Percentiles rank a stretch among this genome's conserved stretches.
These are phyloP conservation scores for Hyaena hyaena DNA, from an alignment of 2,113 vertebrate genomes.

Conservation along the genomic window DNA sequence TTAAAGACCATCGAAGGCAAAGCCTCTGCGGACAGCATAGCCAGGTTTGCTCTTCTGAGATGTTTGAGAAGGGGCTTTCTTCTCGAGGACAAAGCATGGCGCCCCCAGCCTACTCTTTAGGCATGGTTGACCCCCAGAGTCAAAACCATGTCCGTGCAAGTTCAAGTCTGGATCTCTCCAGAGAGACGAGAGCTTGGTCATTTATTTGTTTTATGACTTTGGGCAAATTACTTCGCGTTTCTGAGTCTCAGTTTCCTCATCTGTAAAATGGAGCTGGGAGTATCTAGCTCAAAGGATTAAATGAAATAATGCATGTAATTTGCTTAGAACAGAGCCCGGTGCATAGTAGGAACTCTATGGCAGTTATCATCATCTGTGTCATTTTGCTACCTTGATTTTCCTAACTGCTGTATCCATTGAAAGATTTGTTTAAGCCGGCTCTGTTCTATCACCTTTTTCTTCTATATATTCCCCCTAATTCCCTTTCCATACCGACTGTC, in stretches of 20 bases:
- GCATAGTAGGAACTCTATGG: neutral
- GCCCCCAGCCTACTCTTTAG: neutral
- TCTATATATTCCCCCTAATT: neutral
- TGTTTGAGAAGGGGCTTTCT: neutral
- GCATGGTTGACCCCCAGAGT: neutral
- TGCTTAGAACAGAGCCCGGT: neutral
- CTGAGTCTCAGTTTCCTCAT: neutral
- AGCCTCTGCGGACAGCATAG: conserved; percentile 31
- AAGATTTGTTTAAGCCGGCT: neutral
- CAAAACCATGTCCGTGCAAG: neutral
- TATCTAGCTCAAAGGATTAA: neutral
- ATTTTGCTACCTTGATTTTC: neutral
- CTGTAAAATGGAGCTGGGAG: neutral
- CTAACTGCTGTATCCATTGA: neutral
- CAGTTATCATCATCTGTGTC: neutral
- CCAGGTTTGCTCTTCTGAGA: neutral
- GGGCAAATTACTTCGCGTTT: neutral
- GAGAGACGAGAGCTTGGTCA: no score
- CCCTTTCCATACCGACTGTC: neutral
- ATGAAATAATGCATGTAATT: neutral
- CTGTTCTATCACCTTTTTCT: neutral
- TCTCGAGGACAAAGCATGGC: neutral
- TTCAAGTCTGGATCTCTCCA: neutral
- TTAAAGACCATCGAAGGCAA: conserved; percentile 43
- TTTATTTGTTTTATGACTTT: neutral